A percentile compares a stretch with the other conserved stretches of the same genome.
phyloP scores from a whole-genome alignment of 2,888 invertebrate species.

The Philereme transversata region DNA sequence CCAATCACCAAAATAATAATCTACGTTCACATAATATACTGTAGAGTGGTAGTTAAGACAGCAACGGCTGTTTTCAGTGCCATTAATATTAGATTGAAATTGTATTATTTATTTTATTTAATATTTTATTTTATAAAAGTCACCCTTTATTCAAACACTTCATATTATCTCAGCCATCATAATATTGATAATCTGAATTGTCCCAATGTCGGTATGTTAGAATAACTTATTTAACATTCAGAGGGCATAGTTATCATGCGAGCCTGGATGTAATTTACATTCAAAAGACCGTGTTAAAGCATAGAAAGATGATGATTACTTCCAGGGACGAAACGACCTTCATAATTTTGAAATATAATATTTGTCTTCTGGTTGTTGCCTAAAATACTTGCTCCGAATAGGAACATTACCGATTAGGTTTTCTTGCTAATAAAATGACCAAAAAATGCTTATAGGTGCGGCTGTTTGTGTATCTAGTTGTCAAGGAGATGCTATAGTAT shows the following conservation, averaged over 20 bases:
- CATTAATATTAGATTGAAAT: too few species aligned
- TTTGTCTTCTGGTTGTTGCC: not conserved
- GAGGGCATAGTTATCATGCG: slow-evolving; percentile 43
- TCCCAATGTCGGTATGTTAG: slow-evolving; percentile 33
- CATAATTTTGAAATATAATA: not conserved
- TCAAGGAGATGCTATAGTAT: too few species aligned
- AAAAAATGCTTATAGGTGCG: too few species aligned
- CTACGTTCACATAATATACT: too few species aligned
- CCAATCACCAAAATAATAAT: too few species aligned
- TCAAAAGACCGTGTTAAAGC: slow-evolving; percentile 43
- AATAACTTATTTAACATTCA: slow-evolving; percentile 47
- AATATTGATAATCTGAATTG: slow-evolving; percentile 22
- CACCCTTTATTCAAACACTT: not conserved
- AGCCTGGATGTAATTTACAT: slow-evolving; percentile 39
- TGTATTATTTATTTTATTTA: too few species aligned
- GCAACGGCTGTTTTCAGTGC: too few species aligned
- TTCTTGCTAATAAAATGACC: too few species aligned
- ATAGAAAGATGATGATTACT: slow-evolving; percentile 47
- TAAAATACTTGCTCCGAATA: not conserved
- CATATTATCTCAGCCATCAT: not conserved
- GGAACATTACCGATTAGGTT: too few species aligned
- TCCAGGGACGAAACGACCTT: slow-evolving; percentile 18
- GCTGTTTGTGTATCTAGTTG: too few species aligned
- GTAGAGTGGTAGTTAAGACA: too few species aligned
- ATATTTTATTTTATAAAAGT: too few species aligned